Evolutionary conservation across 2,113 vertebrate species (phyloP).

Genomic region (Scomber japonicus): DNA sequence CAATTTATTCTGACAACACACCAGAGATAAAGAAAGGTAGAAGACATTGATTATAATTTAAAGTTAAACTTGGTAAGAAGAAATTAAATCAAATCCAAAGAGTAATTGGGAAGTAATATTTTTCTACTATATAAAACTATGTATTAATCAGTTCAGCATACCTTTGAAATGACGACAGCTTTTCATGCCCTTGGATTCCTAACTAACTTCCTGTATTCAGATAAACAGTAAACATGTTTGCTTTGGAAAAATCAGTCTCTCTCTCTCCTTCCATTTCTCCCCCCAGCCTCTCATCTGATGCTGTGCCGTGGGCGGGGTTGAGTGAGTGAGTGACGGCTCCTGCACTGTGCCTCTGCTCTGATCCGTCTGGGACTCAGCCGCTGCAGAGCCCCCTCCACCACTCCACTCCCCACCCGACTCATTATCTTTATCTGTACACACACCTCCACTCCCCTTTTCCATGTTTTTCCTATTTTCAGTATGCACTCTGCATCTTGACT

Average conservation of each 20-base stretch:
- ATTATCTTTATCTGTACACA: conserved; percentile 68
- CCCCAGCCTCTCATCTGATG: background rate
- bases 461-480: conserved; percentile 45
- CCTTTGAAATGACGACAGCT: too few species aligned
- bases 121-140: too few species aligned
- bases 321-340: conserved; percentile 54
- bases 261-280: background rate
- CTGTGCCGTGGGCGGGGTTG: conserved; percentile 50
- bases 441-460: conserved; percentile 47
- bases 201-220: background rate
- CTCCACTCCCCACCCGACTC: conserved; percentile 44
- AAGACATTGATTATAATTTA: too few species aligned
- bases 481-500: conserved; percentile 69
- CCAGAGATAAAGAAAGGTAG: too few species aligned
- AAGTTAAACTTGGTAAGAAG: too few species aligned
- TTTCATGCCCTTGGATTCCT: background rate
- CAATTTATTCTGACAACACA: too few species aligned
- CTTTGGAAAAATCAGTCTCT: background rate
- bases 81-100: too few species aligned
- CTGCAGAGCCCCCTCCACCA: conserved; percentile 47
- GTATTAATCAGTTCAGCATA: too few species aligned
- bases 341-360: conserved; percentile 83
- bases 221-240: background rate
- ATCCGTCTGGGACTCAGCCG: conserved; percentile 58
- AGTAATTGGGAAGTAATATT: too few species aligned